phyloP scores from a whole-genome alignment of 2,888 invertebrate genomes.

The Spilosoma lubricipeda region DNA sequence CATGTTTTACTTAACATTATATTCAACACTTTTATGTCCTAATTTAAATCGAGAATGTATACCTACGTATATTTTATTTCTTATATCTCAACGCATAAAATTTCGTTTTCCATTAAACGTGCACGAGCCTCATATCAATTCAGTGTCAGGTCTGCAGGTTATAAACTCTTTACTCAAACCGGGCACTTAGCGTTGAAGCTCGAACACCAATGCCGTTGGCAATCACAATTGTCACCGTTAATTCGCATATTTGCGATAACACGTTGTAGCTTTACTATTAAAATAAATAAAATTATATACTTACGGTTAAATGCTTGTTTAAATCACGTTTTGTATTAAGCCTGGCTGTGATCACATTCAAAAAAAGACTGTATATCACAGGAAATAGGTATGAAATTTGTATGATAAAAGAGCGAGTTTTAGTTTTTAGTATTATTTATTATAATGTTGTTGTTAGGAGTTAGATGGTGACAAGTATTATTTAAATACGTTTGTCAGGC shows the following conservation, averaged over 20 bases:
- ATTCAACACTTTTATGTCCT: not conserved
- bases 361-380: not conserved
- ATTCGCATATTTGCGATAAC: slow-evolving; percentile 79
- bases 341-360: not conserved
- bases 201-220: slow-evolving; percentile 70
- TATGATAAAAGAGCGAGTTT: slow-evolving; percentile 9
- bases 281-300: slow-evolving; percentile 64
- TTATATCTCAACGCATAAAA: not conserved
- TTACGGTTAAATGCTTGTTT: slow-evolving; percentile 56
- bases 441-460: slow-evolving; percentile 23
- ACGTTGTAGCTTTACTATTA: slow-evolving; percentile 59
- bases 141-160: slow-evolving; percentile 45
- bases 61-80: not conserved
- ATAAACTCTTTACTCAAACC: slow-evolving; percentile 49
- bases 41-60: not conserved
- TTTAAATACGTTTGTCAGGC: slow-evolving; percentile 7
- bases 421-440: slow-evolving; percentile 33
- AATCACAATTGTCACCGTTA: slow-evolving; percentile 83
- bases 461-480: slow-evolving; percentile 12
- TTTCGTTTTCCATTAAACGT: slow-evolving; percentile 25
- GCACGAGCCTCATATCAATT: slow-evolving; percentile 13
- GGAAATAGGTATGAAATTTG: slow-evolving; percentile 25
- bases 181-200: slow-evolving; percentile 66
- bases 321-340: slow-evolving; percentile 40
- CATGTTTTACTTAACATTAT: not conserved